Evolutionary conservation across 2,113 vertebrate genomes (phyloP).

Genomic region (Rostratula benghalensis): DNA sequence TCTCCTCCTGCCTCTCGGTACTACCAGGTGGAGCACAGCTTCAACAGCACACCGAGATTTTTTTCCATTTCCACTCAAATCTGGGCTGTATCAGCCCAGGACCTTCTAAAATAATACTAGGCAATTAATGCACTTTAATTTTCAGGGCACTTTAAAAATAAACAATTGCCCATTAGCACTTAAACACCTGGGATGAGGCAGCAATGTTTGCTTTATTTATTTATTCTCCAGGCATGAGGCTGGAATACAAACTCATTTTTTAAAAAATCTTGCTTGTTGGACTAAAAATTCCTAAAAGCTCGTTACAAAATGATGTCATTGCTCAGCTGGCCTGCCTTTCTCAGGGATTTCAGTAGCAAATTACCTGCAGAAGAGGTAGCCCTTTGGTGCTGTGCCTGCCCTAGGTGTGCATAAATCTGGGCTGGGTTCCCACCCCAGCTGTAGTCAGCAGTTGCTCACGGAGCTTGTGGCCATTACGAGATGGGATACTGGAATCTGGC

Average conservation of each 20-base stretch:
- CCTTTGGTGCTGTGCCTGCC: neutral
- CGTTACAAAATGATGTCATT: neutral
- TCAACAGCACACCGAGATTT: neutral
- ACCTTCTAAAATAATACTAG: neutral
- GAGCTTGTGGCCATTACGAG: neutral
- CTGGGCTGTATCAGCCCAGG: neutral
- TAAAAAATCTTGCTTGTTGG: neutral
- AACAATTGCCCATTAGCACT: neutral
- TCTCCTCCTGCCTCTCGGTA: neutral
- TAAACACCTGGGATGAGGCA: neutral
- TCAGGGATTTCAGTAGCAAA: neutral
- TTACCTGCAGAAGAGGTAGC: neutral
- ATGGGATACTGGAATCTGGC: neutral
- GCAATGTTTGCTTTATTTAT: neutral
- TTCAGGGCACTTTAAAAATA: neutral
- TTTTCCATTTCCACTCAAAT: neutral
- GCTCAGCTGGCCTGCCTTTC: neutral
- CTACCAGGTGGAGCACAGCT: neutral
- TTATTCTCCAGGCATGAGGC: accelerated
- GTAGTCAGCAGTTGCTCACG: accelerated
- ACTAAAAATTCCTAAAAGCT: neutral
- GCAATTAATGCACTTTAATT: neutral
- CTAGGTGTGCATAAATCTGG: accelerated
- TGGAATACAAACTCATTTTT: neutral
- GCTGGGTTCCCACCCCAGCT: neutral